These are phyloP conservation scores for Artibeus jamaicensis DNA, from an alignment of 2,797 vertebrate species.

Conservation along the genomic window DNA sequence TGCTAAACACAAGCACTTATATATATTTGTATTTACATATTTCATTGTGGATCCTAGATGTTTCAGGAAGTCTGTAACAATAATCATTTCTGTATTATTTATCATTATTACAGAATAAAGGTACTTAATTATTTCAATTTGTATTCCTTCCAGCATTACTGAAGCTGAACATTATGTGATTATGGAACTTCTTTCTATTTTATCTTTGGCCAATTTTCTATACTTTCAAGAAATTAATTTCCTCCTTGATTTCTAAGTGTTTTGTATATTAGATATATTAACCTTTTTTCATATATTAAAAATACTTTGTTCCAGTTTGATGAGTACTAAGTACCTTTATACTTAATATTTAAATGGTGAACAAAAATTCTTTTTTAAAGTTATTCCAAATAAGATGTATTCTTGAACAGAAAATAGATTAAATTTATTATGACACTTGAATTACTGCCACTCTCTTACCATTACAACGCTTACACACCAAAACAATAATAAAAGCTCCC, in stretches of 20 bases:
- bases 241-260: background rate
- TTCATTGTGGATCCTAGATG: background rate
- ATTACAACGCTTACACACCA: background rate
- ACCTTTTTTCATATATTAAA: background rate
- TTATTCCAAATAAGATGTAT: background rate
- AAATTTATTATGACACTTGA: background rate
- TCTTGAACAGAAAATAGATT: background rate
- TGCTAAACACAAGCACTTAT: background rate
- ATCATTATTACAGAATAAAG: background rate
- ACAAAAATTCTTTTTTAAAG: conserved; percentile 28
- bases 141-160: background rate
- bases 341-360: background rate
- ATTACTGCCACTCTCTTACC: background rate
- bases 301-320: background rate
- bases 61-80: background rate
- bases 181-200: background rate
- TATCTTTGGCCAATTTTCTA: background rate
- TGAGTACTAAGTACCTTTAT: background rate
- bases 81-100: background rate
- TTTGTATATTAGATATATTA: background rate
- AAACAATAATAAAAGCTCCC: background rate
- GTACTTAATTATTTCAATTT: background rate
- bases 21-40: background rate
- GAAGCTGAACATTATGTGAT: background rate
- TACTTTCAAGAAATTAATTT: background rate